phyloP scores from a whole-genome alignment of 2,113 vertebrate genomes.

The Phalacrocorax brasilianus region DNA sequence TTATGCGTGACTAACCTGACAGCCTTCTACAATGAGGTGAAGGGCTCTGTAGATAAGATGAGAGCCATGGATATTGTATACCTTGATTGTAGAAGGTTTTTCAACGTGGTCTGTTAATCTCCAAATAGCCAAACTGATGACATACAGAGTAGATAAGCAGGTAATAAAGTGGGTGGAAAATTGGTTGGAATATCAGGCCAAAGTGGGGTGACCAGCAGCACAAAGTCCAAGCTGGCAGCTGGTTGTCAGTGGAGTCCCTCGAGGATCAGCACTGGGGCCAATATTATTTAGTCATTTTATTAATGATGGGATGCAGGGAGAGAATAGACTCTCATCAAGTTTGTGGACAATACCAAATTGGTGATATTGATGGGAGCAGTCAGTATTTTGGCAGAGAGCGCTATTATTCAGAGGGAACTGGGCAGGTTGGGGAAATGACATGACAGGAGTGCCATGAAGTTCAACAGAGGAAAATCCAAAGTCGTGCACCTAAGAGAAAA shows the following conservation, averaged over 20 bases:
- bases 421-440: neutral
- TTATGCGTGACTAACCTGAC: neutral
- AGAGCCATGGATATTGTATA: neutral
- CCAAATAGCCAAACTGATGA: neutral
- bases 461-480: neutral
- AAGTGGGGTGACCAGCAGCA: neutral
- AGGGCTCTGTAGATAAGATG: neutral
- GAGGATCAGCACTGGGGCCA: neutral
- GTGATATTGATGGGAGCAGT: neutral
- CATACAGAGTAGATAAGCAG: neutral
- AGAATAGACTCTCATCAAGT: neutral
- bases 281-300: neutral
- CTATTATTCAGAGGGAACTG: neutral
- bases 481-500: neutral
- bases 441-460: neutral
- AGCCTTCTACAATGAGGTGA: neutral
- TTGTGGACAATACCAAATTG: neutral
- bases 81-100: neutral
- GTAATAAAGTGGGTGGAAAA: neutral
- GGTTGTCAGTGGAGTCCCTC: neutral
- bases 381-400: neutral
- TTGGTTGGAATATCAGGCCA: neutral
- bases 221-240: neutral
- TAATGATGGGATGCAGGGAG: neutral
- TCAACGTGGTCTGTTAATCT: neutral